Base-by-base conservation (phyloP, 2,113 vertebrate species). In the Labeo catla region DNA sequence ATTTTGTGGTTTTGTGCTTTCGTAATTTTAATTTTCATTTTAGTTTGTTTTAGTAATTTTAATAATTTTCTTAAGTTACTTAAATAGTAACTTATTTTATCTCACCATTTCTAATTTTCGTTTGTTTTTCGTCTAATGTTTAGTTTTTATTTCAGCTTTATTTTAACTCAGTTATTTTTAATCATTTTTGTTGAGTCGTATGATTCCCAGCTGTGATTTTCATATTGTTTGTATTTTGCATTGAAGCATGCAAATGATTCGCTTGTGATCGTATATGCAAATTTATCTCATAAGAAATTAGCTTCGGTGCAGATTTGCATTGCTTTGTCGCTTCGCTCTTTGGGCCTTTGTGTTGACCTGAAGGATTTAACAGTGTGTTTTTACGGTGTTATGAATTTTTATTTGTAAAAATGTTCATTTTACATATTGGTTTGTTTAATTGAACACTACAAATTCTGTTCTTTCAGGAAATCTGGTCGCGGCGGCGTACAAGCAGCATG, bases 401-500 rank as follows among this genome's bases (percentile, higher is more conserved):
- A 45, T 16, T 36, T 0, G 28, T 54, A 7, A 59, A 8, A 21
- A 15, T 83, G 0, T 68, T 49, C 0, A 7, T 45, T 59, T 68
- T 9, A 12, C 19, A 16, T 34, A 4, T 59, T 16, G 6, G 6
- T 43, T 47, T 43, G 34, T 45, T 73, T n/a, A 6, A n/a, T 66
- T 10, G 57, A 68, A 77, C 45, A 6, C 4, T 8, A 6, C 19
- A 2, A 36, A 23, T 72, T 16, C 28, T 50, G 16, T 72, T 45
- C 6, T 23, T 79, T 52, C 89, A 95, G 95, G 95, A 61, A 89
- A 83, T 68, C 81, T 95, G 84, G 88, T 95, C 11, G 88, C 94
- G 4, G 91, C 94, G 86, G 83, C 89, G 4, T 95, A 94, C 92
- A 95, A 95, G 81, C 94, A 93, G 76, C 95, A 95, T 1, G 95